These are phyloP conservation scores for Caradrina kadenii DNA, from an alignment of 2,888 invertebrate species.

Conservation along the genomic window DNA sequence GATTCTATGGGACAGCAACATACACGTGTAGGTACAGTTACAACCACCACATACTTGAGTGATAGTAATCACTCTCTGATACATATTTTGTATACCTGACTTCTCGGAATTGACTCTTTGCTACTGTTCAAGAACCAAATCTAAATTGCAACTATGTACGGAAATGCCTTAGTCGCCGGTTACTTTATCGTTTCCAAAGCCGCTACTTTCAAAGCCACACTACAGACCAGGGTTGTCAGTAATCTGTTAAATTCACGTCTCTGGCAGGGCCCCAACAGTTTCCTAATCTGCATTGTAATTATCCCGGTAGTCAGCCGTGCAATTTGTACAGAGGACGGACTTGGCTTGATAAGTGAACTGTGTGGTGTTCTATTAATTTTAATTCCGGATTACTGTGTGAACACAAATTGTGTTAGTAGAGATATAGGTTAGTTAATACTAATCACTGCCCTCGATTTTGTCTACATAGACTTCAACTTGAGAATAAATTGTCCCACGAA, in stretches of 20 bases:
- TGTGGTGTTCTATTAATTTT: conserved; percentile 29
- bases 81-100: too few relatives aligned
- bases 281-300: conserved; percentile 69
- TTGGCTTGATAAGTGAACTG: conserved; percentile 52
- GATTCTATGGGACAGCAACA: too few relatives aligned
- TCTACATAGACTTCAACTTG: too few relatives aligned
- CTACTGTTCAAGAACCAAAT: neutral
- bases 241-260: conserved; percentile 61
- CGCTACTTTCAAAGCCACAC: conserved; percentile 17
- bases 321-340: conserved; percentile 58
- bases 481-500: too few relatives aligned
- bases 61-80: too few relatives aligned
- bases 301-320: conserved; percentile 58
- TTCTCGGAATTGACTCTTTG: neutral
- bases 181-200: neutral
- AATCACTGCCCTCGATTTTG: too few relatives aligned
- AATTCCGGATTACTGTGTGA: conserved; percentile 15
- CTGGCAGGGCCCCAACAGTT: conserved; percentile 64
- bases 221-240: conserved; percentile 36
- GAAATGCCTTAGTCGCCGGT: neutral
- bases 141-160: neutral
- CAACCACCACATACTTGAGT: too few relatives aligned
- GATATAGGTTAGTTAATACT: neutral
- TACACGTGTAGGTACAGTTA: too few relatives aligned
- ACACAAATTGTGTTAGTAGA: neutral